Percentiles rank a stretch among this genome's conserved stretches.
Evolutionary conservation across 2,113 vertebrate genomes (phyloP).

Genomic region (Proterorhinus semilunaris): DNA sequence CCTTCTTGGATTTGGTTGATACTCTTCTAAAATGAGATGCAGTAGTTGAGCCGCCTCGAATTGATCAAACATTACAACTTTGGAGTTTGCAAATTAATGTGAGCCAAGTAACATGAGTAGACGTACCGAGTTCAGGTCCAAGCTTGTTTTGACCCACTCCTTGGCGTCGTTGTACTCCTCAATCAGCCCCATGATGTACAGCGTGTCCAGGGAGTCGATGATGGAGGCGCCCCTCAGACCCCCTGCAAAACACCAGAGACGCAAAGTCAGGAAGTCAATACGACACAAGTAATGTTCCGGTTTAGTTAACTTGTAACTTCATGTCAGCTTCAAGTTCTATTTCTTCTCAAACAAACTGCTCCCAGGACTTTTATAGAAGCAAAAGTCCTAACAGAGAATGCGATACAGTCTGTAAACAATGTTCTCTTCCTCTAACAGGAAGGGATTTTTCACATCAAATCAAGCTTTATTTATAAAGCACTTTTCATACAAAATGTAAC

Average conservation of each 20-base stretch:
- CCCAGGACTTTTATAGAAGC: no score
- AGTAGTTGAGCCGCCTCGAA: neutral
- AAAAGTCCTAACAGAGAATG: no score
- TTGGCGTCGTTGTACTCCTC: slow-evolving; percentile 94
- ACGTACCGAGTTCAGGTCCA: slow-evolving; percentile 93
- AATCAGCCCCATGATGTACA: slow-evolving; percentile 94
- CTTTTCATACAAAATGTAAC: no score
- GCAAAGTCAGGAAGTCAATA: neutral
- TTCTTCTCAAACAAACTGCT: no score
- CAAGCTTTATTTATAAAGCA: no score
- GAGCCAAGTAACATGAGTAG: neutral
- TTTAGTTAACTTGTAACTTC: neutral
- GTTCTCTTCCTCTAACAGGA: no score
- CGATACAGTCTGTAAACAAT: no score
- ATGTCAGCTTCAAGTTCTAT: neutral
- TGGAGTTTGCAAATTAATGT: neutral
- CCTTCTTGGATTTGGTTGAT: no score
- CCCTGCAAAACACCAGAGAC: slow-evolving; percentile 73
- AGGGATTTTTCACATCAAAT: no score
- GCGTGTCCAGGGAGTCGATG: slow-evolving; percentile 92
- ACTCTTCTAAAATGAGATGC: no score
- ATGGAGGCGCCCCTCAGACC: slow-evolving; percentile 91
- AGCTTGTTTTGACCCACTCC: slow-evolving; percentile 89
- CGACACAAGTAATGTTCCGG: no score
- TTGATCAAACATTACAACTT: neutral